phyloP scores from a whole-genome alignment of 2,797 vertebrate genomes.

The Chromobotia macracanthus region DNA sequence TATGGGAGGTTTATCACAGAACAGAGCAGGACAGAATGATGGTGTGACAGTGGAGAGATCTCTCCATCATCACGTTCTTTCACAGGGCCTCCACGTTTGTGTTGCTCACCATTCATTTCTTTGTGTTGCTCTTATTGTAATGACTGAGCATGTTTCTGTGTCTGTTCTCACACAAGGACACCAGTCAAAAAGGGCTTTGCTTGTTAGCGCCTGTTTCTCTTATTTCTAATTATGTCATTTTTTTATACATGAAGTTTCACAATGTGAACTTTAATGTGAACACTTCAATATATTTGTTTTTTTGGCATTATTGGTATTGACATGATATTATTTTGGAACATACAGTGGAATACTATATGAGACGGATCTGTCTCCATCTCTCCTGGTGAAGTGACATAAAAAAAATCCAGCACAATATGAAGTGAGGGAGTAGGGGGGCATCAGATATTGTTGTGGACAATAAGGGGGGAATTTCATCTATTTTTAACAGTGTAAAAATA shows the following conservation, averaged over 20 bases:
- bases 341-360: conserved; percentile 8
- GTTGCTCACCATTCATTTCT: conserved; percentile 53
- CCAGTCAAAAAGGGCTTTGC: conserved; percentile 67
- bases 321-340: not conserved
- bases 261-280: not conserved
- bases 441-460: too few species aligned
- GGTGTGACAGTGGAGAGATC: conserved; percentile 22
- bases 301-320: too few species aligned
- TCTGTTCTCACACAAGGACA: conserved; percentile 38
- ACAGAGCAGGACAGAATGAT: conserved; percentile 48
- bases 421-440: too few species aligned
- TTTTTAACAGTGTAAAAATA: too few species aligned
- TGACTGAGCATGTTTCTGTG: conserved; percentile 9
- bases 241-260: not conserved
- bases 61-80: conserved; percentile 9
- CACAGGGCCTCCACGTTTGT: conserved; percentile 28
- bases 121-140: conserved; percentile 28
- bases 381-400: not conserved
- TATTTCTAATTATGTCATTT: not conserved
- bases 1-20: conserved; percentile 34
- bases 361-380: conserved; percentile 1
- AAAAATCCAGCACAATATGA: too few species aligned
- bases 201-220: conserved; percentile 42
- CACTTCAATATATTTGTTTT: too few species aligned
- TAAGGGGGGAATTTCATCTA: too few species aligned